Evolutionary conservation across 2,113 vertebrate genomes (phyloP).

Genomic region (Hippolais icterina): DNA sequence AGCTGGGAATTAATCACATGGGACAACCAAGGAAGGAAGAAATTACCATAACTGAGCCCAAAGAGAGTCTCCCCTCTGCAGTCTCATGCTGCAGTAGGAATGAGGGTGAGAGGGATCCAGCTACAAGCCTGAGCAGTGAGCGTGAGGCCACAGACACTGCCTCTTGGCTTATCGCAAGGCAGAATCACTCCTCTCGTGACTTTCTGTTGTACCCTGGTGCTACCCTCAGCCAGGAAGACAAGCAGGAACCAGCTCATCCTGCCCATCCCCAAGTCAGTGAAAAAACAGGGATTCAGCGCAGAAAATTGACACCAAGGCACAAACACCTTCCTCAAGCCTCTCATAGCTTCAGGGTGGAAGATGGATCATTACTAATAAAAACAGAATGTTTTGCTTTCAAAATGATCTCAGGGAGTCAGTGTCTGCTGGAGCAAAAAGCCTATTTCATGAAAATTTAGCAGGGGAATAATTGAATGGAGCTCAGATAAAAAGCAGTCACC

Average conservation of each 20-base stretch:
- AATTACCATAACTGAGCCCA: background rate
- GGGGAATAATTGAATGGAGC: slow-evolving; percentile 45
- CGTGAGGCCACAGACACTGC: background rate
- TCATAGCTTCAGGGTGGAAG: background rate
- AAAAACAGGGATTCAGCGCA: background rate
- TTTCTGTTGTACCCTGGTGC: background rate
- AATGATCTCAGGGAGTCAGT: background rate
- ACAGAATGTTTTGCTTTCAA: background rate
- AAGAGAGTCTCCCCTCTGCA: background rate
- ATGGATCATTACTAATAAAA: background rate
- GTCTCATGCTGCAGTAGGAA: background rate
- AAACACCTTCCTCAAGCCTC: background rate
- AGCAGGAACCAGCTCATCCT: background rate
- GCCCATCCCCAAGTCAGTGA: fast-evolving
- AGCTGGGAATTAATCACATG: background rate
- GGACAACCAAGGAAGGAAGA: background rate
- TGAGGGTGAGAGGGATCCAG: background rate
- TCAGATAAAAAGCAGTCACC: slow-evolving; percentile 49
- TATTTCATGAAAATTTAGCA: slow-evolving; percentile 38
- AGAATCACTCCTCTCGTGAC: background rate
- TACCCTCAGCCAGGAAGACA: background rate
- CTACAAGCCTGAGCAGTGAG: background rate
- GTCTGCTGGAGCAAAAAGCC: background rate
- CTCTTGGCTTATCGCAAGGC: background rate
- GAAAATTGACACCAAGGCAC: background rate